phyloP scores from a whole-genome alignment of 2,888 invertebrate genomes.

The Lasius fuliginosus region DNA sequence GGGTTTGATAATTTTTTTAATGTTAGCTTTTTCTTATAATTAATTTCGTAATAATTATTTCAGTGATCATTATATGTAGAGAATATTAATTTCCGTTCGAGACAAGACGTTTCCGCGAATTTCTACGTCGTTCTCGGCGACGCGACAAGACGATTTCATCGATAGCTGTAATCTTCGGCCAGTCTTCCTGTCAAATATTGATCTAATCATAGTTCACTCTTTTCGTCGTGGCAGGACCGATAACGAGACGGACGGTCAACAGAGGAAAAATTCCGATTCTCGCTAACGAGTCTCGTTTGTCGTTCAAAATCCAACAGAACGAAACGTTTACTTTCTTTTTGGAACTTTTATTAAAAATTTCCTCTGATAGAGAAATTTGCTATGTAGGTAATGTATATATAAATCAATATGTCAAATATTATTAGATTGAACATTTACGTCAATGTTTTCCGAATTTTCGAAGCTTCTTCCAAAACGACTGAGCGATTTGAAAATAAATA shows the following conservation, averaged over 20 bases:
- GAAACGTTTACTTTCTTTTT: background rate
- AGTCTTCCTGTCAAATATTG: constrained; percentile 67
- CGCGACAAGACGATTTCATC: constrained; percentile 31
- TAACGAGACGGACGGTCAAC: constrained; percentile 54
- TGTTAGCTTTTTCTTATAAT: constrained; percentile 1
- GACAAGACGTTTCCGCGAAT: background rate
- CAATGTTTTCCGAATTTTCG: background rate
- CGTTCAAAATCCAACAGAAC: background rate
- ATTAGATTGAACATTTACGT: background rate
- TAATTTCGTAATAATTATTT: background rate
- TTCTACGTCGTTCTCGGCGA: background rate
- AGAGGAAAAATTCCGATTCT: constrained; percentile 49
- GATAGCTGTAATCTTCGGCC: constrained; percentile 55
- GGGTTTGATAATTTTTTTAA: background rate
- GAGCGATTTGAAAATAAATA: background rate
- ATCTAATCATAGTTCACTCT: constrained; percentile 40
- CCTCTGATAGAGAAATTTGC: background rate
- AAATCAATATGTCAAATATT: background rate
- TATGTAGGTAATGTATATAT: background rate
- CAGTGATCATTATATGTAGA: background rate
- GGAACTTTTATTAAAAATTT: background rate
- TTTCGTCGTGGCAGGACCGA: constrained; percentile 44
- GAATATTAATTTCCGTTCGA: constrained; percentile 36
- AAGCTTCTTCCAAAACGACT: background rate
- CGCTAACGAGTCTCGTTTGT: constrained; percentile 10